Percentiles rank a stretch among this genome's conserved stretches.
phyloP scores from a whole-genome alignment of 2,113 vertebrate species.

The Tautogolabrus adspersus region DNA sequence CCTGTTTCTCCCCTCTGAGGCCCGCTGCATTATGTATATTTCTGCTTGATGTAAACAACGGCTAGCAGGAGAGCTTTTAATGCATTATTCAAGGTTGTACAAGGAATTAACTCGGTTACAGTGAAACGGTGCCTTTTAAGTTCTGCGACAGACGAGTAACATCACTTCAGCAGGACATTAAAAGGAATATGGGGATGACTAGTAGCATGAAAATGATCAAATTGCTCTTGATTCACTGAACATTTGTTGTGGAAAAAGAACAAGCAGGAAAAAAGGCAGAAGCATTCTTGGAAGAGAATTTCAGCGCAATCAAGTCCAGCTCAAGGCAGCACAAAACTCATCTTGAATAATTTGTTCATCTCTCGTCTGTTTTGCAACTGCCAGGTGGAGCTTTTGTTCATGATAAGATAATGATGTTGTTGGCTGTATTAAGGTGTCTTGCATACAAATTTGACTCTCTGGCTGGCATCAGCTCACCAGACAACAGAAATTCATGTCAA shows the following conservation, averaged over 20 bases:
- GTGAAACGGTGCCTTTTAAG: slow-evolving; percentile 60
- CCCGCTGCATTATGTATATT: slow-evolving; percentile 68
- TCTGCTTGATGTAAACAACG: slow-evolving; percentile 69
- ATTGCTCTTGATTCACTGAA: slow-evolving; percentile 50
- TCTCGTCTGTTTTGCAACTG: slow-evolving; percentile 23
- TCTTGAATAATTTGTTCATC: slow-evolving; percentile 35
- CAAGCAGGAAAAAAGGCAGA: slow-evolving; percentile 1
- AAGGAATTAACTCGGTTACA: slow-evolving; percentile 58
- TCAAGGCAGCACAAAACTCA: slow-evolving; percentile 27
- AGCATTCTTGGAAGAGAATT: slow-evolving; percentile 50
- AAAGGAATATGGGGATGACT: slow-evolving; percentile 30
- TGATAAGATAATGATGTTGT: slow-evolving; percentile 35
- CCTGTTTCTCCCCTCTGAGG: slow-evolving; percentile 36
- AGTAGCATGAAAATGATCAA: slow-evolving; percentile 22
- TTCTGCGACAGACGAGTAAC: slow-evolving; percentile 20
- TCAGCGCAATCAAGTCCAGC: slow-evolving; percentile 35
- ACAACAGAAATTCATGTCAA: background rate
- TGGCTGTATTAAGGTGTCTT: background rate
- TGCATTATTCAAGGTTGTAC: slow-evolving; percentile 72
- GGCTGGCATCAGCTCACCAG: background rate
- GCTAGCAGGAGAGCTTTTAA: slow-evolving; percentile 59
- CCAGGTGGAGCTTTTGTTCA: slow-evolving; percentile 30
- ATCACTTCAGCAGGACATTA: slow-evolving; percentile 36
- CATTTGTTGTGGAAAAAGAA: slow-evolving; percentile 36
- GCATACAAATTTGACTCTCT: slow-evolving; percentile 31